Percentiles rank a stretch among this genome's conserved stretches.
These are phyloP conservation scores for Anabacerthia variegaticeps DNA, from an alignment of 2,797 vertebrate species.

Conservation along the genomic window DNA sequence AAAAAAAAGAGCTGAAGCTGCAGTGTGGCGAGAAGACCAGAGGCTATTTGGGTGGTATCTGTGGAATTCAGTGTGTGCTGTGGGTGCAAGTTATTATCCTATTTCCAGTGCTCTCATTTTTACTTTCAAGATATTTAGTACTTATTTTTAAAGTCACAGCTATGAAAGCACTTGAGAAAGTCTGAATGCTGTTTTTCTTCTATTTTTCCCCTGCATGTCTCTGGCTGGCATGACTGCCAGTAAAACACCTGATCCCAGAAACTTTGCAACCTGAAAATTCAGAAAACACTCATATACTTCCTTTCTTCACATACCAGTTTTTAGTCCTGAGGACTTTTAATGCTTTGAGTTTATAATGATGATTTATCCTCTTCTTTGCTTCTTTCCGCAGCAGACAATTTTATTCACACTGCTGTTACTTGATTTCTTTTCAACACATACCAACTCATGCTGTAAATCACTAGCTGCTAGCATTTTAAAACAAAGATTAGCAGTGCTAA, in stretches of 20 bases:
- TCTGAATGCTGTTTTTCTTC: background rate
- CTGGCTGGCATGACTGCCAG: background rate
- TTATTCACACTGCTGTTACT: background rate
- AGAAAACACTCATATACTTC: background rate
- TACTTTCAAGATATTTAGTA: background rate
- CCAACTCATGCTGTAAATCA: background rate
- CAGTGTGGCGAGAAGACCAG: background rate
- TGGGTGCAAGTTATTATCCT: background rate
- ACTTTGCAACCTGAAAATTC: background rate
- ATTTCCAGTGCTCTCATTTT: background rate
- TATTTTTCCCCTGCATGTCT: background rate
- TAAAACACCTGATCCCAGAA: background rate
- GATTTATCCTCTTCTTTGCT: background rate
- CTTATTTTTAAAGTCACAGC: background rate
- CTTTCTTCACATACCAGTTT: background rate
- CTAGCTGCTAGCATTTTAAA: background rate
- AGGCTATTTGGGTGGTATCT: background rate
- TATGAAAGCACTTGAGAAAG: background rate
- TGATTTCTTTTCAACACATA: conserved; percentile 1
- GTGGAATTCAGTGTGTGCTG: background rate
- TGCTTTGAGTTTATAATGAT: background rate
- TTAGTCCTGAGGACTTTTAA: background rate
- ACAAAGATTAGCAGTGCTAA: background rate
- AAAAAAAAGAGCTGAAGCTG: background rate
- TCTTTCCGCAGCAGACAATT: background rate